Conservation (phyloP, 2,113 vertebrate genomes). For the Oryzias javanicus region DNA sequence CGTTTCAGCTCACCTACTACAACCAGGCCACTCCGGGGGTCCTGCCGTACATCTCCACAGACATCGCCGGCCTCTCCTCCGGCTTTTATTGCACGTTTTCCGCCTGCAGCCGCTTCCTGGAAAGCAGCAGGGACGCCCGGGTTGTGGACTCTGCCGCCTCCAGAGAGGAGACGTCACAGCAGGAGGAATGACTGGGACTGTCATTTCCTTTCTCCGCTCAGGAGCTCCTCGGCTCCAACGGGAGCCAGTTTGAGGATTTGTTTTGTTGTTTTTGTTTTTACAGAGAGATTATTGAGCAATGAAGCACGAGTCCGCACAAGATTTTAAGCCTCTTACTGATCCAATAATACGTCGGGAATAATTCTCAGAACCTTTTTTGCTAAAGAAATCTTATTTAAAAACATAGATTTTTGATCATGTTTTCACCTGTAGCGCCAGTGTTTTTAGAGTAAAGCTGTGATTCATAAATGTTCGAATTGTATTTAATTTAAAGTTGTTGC, state of each 20-base stretch:
- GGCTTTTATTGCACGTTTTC: constrained; percentile 82
- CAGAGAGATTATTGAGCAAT: constrained; percentile 11
- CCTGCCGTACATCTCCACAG: constrained; percentile 89
- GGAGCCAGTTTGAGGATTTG: neutral
- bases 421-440: too few relatives aligned
- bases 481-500: constrained; percentile 10
- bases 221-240: neutral
- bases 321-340: constrained; percentile 20
- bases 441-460: constrained; percentile 1
- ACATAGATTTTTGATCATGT: too few relatives aligned
- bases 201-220: neutral
- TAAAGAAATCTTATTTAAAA: too few relatives aligned
- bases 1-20: constrained; percentile 89
- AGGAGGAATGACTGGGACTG: neutral
- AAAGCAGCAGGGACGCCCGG: constrained; percentile 81
- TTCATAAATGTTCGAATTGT: constrained; percentile 1
- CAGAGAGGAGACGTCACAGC: constrained; percentile 1
- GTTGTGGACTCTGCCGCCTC: constrained; percentile 23
- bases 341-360: neutral
- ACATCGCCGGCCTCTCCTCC: constrained; percentile 88
- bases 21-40: constrained; percentile 89
- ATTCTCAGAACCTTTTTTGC: too few relatives aligned
- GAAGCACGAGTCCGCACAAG: neutral
- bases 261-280: constrained; percentile 9
- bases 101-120: constrained; percentile 86